A percentile compares a stretch with the other conserved stretches of the same genome.
Evolutionary conservation across 2,888 invertebrate genomes (phyloP).

Genomic region (Pristionchus exspectatus): DNA sequence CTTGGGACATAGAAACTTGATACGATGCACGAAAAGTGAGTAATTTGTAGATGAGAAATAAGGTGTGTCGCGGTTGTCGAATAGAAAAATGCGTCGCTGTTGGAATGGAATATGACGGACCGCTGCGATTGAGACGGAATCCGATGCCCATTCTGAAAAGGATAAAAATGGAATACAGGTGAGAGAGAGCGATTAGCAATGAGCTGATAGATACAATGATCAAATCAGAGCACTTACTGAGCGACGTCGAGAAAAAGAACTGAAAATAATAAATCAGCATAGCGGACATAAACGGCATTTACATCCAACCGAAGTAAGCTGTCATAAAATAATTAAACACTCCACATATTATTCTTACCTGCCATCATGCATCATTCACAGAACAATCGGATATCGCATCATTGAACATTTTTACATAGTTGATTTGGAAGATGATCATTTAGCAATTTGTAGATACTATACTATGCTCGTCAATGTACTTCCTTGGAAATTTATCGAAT

Average conservation of each 20-base stretch:
- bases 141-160: not conserved
- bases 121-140: slow-evolving; percentile 7
- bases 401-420: not conserved
- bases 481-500: not conserved
- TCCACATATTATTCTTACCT: too few species aligned
- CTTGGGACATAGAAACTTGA: too few species aligned
- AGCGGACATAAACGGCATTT: not conserved
- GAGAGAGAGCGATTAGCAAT: not conserved
- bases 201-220: too few species aligned
- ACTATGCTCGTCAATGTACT: not conserved
- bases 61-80: not conserved
- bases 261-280: not conserved
- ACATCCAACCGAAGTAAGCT: not conserved
- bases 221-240: not conserved
- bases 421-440: too few species aligned
- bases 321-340: too few species aligned
- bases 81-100: not conserved
- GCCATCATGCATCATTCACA: too few species aligned
- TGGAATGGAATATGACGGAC: not conserved
- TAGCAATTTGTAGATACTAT: not conserved
- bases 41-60: not conserved
- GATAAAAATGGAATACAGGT: slow-evolving; percentile 2
- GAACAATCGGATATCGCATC: too few species aligned
- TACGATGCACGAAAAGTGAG: too few species aligned
- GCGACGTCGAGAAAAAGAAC: not conserved